Conservation (phyloP, 2,888 invertebrate species). For the Drosophila villosipedis region DNA sequence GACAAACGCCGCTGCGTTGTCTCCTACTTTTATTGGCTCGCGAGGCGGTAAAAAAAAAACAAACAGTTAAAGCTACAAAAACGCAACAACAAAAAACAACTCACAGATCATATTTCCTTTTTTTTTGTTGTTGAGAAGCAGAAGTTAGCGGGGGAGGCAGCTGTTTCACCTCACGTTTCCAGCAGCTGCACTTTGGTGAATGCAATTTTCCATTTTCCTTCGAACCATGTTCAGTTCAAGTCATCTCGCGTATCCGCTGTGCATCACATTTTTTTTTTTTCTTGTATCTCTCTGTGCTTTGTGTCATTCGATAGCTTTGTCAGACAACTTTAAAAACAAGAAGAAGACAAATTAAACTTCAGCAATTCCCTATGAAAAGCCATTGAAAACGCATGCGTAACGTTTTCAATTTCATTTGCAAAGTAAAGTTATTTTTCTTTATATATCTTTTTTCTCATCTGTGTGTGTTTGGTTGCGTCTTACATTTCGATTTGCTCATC, state of each 20-base stretch:
- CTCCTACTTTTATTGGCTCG: slow-evolving; percentile 74
- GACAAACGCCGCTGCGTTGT: slow-evolving; percentile 64
- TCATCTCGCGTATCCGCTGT: slow-evolving; percentile 15
- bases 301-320: slow-evolving; percentile 71
- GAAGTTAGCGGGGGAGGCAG: background rate
- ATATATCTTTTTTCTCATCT: slow-evolving; percentile 2
- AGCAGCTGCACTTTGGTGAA: slow-evolving; percentile 52
- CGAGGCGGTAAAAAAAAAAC: slow-evolving; percentile 8
- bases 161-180: slow-evolving; percentile 71
- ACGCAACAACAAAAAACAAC: background rate
- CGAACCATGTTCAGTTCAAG: slow-evolving; percentile 7
- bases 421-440: slow-evolving; percentile 7
- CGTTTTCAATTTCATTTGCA: slow-evolving; percentile 78
- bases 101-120: slow-evolving; percentile 63
- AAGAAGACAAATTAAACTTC: slow-evolving; percentile 6
- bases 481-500: slow-evolving; percentile 33
- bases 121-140: background rate
- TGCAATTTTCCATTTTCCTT: slow-evolving; percentile 55
- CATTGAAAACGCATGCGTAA: slow-evolving; percentile 71
- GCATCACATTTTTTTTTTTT: slow-evolving; percentile 7
- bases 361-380: slow-evolving; percentile 22
- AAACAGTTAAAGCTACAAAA: slow-evolving; percentile 36
- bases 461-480: background rate
- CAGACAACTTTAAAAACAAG: slow-evolving; percentile 25
- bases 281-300: slow-evolving; percentile 34